These are phyloP conservation scores for Yasuhikotakia modesta DNA, from an alignment of 2,797 vertebrate species.

Conservation along the genomic window DNA sequence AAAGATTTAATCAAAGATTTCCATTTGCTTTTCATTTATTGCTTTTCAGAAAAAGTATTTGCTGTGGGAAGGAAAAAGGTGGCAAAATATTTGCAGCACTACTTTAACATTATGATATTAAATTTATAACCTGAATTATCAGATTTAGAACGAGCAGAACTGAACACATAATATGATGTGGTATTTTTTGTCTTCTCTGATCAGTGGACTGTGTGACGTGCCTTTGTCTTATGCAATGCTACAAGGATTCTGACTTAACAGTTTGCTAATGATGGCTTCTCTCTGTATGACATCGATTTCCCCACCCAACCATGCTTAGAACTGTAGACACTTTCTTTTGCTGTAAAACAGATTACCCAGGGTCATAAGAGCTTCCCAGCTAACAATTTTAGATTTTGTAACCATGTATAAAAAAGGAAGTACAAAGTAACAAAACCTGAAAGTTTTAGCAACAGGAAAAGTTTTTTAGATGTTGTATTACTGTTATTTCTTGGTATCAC, in stretches of 20 bases:
- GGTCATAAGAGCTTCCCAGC: background rate
- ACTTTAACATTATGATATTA: background rate
- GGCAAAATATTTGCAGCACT: background rate
- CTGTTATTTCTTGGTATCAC: no score
- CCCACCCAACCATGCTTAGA: background rate
- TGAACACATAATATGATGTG: background rate
- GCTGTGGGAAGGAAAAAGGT: no score
- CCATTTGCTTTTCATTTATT: no score
- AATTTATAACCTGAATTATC: no score
- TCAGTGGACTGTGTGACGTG: slow-evolving; percentile 61
- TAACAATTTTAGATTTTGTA: no score
- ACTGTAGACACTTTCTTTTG: background rate
- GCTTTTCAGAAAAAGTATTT: no score
- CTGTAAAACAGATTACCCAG: slow-evolving; percentile 4
- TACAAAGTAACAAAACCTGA: no score
- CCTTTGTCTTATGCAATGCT: slow-evolving; percentile 61
- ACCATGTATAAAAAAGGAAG: no score
- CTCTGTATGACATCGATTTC: background rate
- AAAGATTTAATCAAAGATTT: no score
- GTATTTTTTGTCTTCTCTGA: slow-evolving; percentile 48
- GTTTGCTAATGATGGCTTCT: slow-evolving; percentile 47
- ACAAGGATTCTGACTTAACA: slow-evolving; percentile 56
- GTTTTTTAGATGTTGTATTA: no score
- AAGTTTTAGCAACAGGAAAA: no score
- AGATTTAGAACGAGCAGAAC: no score